Evolutionary conservation across 2,888 invertebrate species (phyloP), one percentile per base, ranked within the genome.

Genomic region (Cybosia mesomella): DNA sequence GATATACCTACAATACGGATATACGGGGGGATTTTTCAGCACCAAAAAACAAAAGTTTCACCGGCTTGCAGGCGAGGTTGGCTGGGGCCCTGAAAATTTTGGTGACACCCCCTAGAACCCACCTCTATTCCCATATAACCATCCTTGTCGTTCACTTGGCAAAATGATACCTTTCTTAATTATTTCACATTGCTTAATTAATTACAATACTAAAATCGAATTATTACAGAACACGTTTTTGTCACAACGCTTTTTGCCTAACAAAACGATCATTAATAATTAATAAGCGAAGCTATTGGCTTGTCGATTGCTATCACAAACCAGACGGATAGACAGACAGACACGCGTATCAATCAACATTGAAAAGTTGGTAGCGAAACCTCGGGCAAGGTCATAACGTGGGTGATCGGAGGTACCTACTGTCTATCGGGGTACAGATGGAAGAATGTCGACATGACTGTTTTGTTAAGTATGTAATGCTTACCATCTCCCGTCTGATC

Each of bases 231-330:
- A 66, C 58, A 2, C 22, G 22, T 43, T 39, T 28, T 59, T 64
- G 59, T 64, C 43, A 57, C 61, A 34, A 24, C 65, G 59, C 24
- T 73, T 73, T 73, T 73, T 73, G 70, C 55, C 59, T 28, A 61
- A 24, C 43, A 43, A 70, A 70, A 72, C 75, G 67, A 79, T 77
- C 75, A 73, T 69, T 74, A 66, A 72, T 67, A 74, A 74, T 72
- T 24, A 73, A 71, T 68, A 64, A 62, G 36, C 65, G 32, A 58
- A 55, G 34, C 28, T 65, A 55, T 65, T 62, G 32, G 71, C 28
- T 21, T 71, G 65, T 68, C 61, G 67, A 67, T 71, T 28, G 55
- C 58, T 64, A 67, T 66, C 66, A 49, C 34, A 59, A 58, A 66
- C 55, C 24, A 49, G 65, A 65, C 61, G 28, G 55, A 65, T 43